Conservation (phyloP, 2,797 vertebrate species). For the Cyprinodon diabolis region DNA sequence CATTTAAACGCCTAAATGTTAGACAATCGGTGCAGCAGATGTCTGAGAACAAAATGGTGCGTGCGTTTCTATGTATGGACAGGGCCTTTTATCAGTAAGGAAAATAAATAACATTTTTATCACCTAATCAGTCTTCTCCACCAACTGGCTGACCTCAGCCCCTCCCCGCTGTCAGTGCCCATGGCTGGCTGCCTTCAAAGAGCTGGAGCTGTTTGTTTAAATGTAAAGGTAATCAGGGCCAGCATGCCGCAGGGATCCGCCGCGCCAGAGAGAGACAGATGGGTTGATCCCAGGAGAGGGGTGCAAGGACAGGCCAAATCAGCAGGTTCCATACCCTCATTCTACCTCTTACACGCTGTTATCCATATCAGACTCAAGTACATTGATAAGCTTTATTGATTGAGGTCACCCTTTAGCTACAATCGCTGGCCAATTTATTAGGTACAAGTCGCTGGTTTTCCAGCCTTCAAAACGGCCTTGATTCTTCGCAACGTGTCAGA, state of each 20-base stretch:
- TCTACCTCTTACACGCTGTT: constrained; percentile 24
- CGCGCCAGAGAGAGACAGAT: constrained; percentile 42
- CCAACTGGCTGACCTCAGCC: constrained; percentile 25
- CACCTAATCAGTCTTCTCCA: constrained; percentile 52
- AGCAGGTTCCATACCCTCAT: constrained; percentile 32
- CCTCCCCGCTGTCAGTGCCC: constrained; percentile 52
- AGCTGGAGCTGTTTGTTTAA: constrained; percentile 72
- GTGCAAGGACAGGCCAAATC: constrained; percentile 69
- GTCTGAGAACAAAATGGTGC: not conserved
- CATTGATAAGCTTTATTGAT: not conserved
- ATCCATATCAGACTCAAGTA: constrained; percentile 20
- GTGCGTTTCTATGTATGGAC: constrained; percentile 26
- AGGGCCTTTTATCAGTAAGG: constrained; percentile 47
- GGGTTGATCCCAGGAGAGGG: constrained; percentile 61
- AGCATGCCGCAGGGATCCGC: constrained; percentile 53
- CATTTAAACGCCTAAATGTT: constrained; percentile 8
- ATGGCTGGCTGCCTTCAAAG: constrained; percentile 65
- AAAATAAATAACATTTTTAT: constrained; percentile 65
- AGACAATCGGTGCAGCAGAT: constrained; percentile 16
- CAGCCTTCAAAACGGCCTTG: not conserved
- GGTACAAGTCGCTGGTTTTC: not conserved
- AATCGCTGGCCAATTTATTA: not conserved
- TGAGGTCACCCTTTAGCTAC: not conserved
- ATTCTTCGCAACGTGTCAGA: not conserved
- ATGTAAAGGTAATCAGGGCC: constrained; percentile 76